Conservation (phyloP, 2,113 vertebrate genomes). For the Pituophis catenifer region DNA sequence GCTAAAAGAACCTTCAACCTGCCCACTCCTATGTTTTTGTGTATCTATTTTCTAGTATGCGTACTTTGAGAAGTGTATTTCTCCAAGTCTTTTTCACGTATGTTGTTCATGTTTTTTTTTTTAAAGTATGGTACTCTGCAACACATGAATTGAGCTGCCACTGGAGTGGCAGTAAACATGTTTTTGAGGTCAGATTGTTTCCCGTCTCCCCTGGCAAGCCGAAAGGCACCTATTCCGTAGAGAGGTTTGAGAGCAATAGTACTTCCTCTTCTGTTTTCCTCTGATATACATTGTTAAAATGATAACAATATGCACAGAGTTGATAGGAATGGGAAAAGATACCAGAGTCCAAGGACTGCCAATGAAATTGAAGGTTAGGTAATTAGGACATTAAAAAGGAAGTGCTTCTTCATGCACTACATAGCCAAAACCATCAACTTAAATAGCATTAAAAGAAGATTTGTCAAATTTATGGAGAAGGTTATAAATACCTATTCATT, state of each 20-base stretch:
- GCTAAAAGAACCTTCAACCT: neutral
- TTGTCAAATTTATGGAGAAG: neutral
- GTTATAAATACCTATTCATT: neutral
- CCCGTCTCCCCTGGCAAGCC: neutral
- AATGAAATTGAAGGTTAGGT: neutral
- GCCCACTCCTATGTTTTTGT: neutral
- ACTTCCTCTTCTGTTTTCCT: neutral
- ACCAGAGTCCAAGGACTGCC: neutral
- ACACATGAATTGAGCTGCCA: neutral
- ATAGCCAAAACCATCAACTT: neutral
- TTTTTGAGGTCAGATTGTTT: neutral
- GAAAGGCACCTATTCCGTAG: neutral
- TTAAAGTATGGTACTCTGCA: neutral
- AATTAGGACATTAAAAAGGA: neutral
- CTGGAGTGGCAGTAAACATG: neutral
- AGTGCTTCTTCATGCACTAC: neutral
- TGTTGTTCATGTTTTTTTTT: neutral
- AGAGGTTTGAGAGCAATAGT: neutral
- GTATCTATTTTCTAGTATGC: neutral
- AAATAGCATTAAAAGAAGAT: neutral
- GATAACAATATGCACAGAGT: neutral
- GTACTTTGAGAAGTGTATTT: neutral
- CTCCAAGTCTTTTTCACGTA: neutral
- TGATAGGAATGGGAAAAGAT: neutral
- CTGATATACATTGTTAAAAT: neutral